Evolutionary conservation across 2,888 invertebrate species (phyloP).

Genomic region (Philopedon plagiatum): DNA sequence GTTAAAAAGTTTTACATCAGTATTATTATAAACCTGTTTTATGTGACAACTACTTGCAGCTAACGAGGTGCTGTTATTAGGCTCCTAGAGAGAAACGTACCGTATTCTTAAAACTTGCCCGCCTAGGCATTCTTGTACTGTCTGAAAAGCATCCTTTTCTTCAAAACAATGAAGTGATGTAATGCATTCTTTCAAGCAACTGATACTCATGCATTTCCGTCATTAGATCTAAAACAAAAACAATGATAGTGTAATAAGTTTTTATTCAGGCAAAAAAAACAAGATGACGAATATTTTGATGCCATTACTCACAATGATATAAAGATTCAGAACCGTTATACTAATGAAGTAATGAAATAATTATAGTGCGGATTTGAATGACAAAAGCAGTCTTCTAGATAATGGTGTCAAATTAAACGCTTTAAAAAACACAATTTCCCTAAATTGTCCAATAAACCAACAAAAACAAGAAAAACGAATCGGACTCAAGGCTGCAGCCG

Average conservation of each 20-base stretch:
- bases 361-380: slow-evolving; percentile 11
- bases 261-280: background rate
- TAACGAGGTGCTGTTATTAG: too few relatives aligned
- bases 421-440: slow-evolving; percentile 50
- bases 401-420: slow-evolving; percentile 46
- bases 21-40: too few relatives aligned
- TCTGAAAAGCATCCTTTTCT: too few relatives aligned
- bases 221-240: background rate
- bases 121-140: too few relatives aligned
- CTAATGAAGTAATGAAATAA: slow-evolving; percentile 27
- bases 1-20: too few relatives aligned
- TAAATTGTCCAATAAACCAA: slow-evolving; percentile 47
- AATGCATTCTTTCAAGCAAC: too few relatives aligned
- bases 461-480: slow-evolving; percentile 40
- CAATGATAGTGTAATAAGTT: background rate
- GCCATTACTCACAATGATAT: background rate
- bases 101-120: too few relatives aligned
- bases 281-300: background rate
- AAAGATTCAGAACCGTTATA: background rate
- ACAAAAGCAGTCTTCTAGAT: slow-evolving; percentile 17
- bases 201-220: background rate
- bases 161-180: too few relatives aligned
- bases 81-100: too few relatives aligned
- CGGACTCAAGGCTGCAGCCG: slow-evolving; percentile 20
- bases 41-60: too few relatives aligned